Evolutionary conservation across 2,797 vertebrate species (phyloP).

Genomic region (Todus mexicanus): DNA sequence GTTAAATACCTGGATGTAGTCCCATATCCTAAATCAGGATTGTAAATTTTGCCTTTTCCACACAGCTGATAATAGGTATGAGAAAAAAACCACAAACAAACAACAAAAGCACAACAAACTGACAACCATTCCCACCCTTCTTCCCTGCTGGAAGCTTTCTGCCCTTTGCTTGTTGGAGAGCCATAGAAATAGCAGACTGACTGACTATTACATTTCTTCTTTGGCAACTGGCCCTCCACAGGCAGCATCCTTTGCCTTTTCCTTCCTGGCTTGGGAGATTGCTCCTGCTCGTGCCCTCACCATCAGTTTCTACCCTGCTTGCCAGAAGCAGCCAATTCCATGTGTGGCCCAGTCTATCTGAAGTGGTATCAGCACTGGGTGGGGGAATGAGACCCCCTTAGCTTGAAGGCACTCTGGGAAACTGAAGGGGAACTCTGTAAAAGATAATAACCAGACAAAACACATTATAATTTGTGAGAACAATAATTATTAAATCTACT

Average conservation of each 20-base stretch:
- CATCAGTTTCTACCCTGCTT: neutral
- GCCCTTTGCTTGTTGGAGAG: neutral
- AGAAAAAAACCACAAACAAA: neutral
- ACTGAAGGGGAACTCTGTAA: neutral
- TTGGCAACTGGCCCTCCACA: neutral
- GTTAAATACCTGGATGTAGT: neutral
- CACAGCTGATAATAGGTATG: neutral
- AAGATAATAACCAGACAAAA: neutral
- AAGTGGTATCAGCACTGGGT: neutral
- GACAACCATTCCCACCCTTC: neutral
- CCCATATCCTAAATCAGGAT: neutral
- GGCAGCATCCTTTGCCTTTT: neutral
- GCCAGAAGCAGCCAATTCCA: neutral
- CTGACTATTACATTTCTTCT: neutral
- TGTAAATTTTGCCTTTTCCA: constrained; percentile 6
- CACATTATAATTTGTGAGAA: neutral
- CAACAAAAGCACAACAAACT: neutral
- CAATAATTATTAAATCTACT: neutral
- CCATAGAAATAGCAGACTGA: neutral
- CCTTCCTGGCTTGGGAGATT: neutral
- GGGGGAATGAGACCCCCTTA: neutral
- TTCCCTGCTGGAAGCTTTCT: neutral
- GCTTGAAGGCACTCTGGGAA: neutral
- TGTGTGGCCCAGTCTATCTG: neutral
- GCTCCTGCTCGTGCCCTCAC: neutral